A percentile compares a stretch with the other conserved stretches of the same genome.
phyloP scores from a whole-genome alignment of 2,113 vertebrate genomes.

The Cheirogaleus medius region DNA sequence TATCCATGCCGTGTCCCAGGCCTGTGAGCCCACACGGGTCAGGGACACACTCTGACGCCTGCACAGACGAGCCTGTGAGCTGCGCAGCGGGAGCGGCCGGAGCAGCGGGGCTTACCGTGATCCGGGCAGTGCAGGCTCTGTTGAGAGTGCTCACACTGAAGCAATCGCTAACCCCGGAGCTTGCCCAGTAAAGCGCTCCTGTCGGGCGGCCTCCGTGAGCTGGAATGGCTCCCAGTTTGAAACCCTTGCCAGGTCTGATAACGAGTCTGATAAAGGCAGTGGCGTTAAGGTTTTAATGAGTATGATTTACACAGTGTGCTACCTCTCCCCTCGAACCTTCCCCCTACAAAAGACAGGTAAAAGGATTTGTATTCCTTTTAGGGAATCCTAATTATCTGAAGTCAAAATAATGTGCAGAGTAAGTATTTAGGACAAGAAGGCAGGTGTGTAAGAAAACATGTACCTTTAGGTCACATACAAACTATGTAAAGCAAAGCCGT shows the following conservation, averaged over 20 bases:
- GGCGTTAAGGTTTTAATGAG: neutral
- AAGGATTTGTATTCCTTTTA: neutral
- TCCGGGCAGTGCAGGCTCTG: accelerated
- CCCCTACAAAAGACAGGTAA: neutral
- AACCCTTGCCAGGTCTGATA: neutral
- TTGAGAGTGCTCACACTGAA: neutral
- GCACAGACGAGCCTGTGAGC: neutral
- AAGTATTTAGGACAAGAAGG: neutral
- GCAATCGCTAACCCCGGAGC: neutral
- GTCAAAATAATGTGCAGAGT: neutral
- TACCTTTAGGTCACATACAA: neutral
- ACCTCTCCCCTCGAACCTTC: neutral
- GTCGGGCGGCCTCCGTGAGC: neutral
- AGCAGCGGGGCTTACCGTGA: accelerated
- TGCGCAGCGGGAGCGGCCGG: accelerated
- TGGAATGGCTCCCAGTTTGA: neutral
- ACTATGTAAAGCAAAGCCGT: neutral
- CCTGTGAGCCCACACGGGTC: neutral
- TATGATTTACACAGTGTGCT: neutral
- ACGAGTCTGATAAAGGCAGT: neutral
- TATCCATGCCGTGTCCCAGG: neutral
- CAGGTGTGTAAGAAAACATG: neutral
- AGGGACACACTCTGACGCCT: accelerated
- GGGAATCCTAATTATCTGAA: neutral
- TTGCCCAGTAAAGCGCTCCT: neutral